These are phyloP conservation scores for Arvicanthis niloticus DNA, from an alignment of 2,113 vertebrate genomes.

Conservation along the genomic window DNA sequence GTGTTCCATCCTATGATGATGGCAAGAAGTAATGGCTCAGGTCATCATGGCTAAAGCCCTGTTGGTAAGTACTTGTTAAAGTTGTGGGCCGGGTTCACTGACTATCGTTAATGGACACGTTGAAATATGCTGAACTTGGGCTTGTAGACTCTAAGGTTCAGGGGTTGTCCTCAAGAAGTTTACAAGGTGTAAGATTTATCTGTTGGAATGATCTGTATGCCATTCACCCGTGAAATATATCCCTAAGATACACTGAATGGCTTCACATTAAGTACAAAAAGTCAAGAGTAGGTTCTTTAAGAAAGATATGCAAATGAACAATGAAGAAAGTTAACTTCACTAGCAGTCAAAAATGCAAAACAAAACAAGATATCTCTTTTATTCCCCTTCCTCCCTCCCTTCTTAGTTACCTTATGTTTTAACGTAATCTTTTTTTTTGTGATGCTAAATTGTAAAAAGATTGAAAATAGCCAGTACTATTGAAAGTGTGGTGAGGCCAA, in stretches of 20 bases:
- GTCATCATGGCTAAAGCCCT: background rate
- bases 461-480: background rate
- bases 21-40: background rate
- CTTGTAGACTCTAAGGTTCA: background rate
- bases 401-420: background rate
- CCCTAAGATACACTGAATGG: background rate
- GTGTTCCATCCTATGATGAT: background rate
- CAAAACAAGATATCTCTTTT: background rate
- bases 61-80: background rate
- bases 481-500: background rate
- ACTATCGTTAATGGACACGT: background rate
- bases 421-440: background rate
- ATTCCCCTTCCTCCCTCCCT: background rate
- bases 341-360: conserved; percentile 9
- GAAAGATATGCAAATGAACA: background rate
- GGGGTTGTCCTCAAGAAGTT: background rate
- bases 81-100: background rate
- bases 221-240: conserved; percentile 23
- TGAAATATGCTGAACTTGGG: background rate
- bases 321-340: background rate
- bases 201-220: background rate
- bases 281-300: background rate
- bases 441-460: conserved; percentile 9
- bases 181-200: background rate
- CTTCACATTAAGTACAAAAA: conserved; percentile 22